These are phyloP conservation scores for Girardia tigrina DNA, from an alignment of 2,888 invertebrate genomes.

Conservation along the genomic window DNA sequence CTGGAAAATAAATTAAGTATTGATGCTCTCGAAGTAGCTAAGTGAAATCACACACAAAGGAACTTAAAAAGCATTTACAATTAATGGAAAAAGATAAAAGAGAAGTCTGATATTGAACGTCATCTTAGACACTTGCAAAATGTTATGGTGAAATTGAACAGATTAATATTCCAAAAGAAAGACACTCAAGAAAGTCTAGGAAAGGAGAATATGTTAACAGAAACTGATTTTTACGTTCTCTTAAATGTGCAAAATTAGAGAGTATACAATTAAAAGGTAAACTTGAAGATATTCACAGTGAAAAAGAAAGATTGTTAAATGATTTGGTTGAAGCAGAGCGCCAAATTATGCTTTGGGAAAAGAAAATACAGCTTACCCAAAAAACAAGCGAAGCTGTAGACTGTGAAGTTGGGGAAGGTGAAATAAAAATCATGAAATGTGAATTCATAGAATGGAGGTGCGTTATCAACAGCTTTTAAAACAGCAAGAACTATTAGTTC, in stretches of 20 bases:
- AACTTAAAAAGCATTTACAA: slow-evolving; percentile 41
- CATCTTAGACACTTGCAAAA: slow-evolving; percentile 47
- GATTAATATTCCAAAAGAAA: slow-evolving; percentile 45
- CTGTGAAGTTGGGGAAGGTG: slow-evolving; percentile 49
- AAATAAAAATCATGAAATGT: slow-evolving; percentile 50
- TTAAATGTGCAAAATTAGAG: slow-evolving; percentile 40
- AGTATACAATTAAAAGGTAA: slow-evolving; percentile 43
- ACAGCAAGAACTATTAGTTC: slow-evolving; percentile 50
- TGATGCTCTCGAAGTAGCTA: slow-evolving; percentile 44
- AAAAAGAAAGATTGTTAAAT: slow-evolving; percentile 48
- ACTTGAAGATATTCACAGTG: slow-evolving; percentile 45
- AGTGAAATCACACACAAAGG: slow-evolving; percentile 42
- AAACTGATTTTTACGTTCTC: slow-evolving; percentile 46
- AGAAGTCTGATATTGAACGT: slow-evolving; percentile 45
- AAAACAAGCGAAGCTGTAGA: slow-evolving; percentile 50
- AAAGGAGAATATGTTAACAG: slow-evolving; percentile 45
- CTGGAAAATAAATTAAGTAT: slow-evolving; percentile 48
- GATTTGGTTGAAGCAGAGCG: slow-evolving; percentile 50
- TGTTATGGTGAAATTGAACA: slow-evolving; percentile 49
- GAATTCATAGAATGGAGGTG: slow-evolving; percentile 52
- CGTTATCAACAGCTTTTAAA: slow-evolving; percentile 43
- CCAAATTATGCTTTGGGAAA: slow-evolving; percentile 52
- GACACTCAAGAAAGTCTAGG: slow-evolving; percentile 43
- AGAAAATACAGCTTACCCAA: slow-evolving; percentile 49
- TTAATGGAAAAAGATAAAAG: slow-evolving; percentile 44